Evolutionary conservation across 2,888 invertebrate species (phyloP).

Genomic region (Cataglyphis livida): DNA sequence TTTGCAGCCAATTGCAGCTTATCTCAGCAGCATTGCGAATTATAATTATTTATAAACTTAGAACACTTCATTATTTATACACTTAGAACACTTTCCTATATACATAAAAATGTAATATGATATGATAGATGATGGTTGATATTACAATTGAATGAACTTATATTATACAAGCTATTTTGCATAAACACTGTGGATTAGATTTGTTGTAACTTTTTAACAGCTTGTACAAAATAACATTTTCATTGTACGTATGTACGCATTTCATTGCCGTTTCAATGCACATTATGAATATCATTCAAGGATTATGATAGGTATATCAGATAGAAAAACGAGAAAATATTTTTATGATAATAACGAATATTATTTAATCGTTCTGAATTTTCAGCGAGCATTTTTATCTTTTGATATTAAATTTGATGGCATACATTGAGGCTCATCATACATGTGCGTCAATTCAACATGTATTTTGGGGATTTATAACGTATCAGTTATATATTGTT

Average conservation of each 20-base stretch:
- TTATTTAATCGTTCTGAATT: not conserved
- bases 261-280: not conserved
- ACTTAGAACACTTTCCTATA: not conserved
- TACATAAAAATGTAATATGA: not conserved
- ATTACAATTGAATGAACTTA: not conserved
- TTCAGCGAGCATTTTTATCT: not conserved
- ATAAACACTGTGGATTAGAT: constrained; percentile 19
- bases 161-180: not conserved
- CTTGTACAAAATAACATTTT: constrained; percentile 29
- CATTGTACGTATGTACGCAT: constrained; percentile 35
- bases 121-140: not conserved
- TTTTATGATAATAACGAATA: not conserved
- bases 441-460: not conserved
- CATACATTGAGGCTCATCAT: not conserved
- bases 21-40: not conserved
- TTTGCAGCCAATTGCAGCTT: not conserved
- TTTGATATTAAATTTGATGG: not conserved
- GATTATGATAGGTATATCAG: not conserved
- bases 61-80: not conserved
- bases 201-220: constrained; percentile 42
- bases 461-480: not conserved
- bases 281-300: constrained; percentile 28
- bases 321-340: not conserved
- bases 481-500: not conserved
- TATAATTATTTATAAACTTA: not conserved